Evolutionary conservation across 1,140 invertebrate species (phyloP).

Genomic region (Eulimnadia texana): DNA sequence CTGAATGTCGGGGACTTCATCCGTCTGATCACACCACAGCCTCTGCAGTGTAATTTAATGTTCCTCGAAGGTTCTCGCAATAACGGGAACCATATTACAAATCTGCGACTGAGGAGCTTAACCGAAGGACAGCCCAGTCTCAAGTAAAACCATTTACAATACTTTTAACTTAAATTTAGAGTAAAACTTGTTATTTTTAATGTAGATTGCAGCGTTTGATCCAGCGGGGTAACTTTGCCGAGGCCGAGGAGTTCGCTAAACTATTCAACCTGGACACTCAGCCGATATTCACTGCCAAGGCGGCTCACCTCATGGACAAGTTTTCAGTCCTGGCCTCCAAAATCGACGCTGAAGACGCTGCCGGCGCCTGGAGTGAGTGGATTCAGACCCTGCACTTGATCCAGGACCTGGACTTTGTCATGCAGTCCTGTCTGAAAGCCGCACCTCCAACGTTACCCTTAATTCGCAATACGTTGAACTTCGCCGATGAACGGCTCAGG

Average conservation of each 20-base stretch:
- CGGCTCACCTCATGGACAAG: conserved; percentile 14
- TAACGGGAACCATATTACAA: not conserved
- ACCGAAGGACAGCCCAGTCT: not conserved
- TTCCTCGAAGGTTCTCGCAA: conserved; percentile 2
- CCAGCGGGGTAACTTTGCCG: conserved; percentile 16
- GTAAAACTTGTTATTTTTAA: not conserved
- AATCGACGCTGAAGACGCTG: not conserved
- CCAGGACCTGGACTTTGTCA: conserved; percentile 13
- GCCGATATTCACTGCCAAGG: conserved; percentile 17
- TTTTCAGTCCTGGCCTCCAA: conserved; percentile 13
- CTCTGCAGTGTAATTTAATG: not conserved
- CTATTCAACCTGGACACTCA: conserved; percentile 12
- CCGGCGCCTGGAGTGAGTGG: not conserved
- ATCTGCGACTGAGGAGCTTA: conserved; percentile 3
- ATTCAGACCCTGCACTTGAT: conserved; percentile 9
- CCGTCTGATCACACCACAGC: not conserved
- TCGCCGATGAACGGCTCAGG: conserved; percentile 8
- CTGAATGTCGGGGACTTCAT: not conserved
- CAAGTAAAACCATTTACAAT: not conserved
- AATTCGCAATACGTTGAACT: conserved; percentile 5
- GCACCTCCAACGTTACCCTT: conserved; percentile 12
- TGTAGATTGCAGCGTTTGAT: conserved; percentile 13
- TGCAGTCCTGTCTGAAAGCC: conserved; percentile 17
- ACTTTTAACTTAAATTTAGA: not conserved
- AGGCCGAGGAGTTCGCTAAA: conserved; percentile 16